Evolutionary conservation across 2,113 vertebrate genomes (phyloP).

Genomic region (Plecotus auritus): DNA sequence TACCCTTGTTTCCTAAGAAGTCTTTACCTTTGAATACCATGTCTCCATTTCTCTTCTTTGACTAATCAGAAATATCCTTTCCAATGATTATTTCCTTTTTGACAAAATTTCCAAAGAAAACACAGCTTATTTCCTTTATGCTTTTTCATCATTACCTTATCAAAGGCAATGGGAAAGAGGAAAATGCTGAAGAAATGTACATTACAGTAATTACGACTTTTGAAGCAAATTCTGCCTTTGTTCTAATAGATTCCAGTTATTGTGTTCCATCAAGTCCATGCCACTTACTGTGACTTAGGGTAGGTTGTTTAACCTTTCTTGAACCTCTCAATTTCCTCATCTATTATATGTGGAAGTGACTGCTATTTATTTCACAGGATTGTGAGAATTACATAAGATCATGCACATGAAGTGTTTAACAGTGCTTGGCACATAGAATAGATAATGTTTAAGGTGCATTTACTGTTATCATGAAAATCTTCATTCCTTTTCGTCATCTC

Average conservation of each 20-base stretch:
- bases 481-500: neutral
- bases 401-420: neutral
- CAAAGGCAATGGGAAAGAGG: neutral
- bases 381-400: neutral
- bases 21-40: neutral
- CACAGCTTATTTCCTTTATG: neutral
- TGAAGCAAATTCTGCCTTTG: conserved; percentile 32
- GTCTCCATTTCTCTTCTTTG: neutral
- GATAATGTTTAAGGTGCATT: neutral
- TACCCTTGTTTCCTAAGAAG: neutral
- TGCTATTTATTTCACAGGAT: neutral
- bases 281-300: neutral
- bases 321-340: neutral
- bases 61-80: neutral
- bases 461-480: neutral
- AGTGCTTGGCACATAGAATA: neutral
- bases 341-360: neutral
- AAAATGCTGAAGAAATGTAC: conserved; percentile 18
- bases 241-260: neutral
- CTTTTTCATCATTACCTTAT: neutral
- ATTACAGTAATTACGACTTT: neutral
- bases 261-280: neutral
- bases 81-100: neutral
- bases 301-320: neutral
- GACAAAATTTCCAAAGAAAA: conserved; percentile 20